These are phyloP conservation scores for Hippoglossus stenolepis DNA, from an alignment of 2,113 vertebrate genomes.

Conservation along the genomic window DNA sequence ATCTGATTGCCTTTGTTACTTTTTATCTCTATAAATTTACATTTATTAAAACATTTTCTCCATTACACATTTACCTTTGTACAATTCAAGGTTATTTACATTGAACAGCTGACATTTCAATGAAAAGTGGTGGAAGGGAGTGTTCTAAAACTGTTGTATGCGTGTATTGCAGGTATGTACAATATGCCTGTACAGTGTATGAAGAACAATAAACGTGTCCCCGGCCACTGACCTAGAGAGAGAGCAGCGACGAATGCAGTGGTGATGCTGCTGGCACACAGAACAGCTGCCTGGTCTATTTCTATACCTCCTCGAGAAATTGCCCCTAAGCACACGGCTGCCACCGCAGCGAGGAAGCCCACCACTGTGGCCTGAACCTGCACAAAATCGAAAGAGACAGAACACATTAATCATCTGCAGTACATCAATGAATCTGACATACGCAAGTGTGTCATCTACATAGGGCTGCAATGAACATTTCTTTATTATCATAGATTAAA, in stretches of 20 bases:
- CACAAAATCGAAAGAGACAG: background rate
- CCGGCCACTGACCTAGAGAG: constrained; percentile 84
- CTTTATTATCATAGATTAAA: background rate
- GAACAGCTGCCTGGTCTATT: constrained; percentile 85
- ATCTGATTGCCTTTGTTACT: no score
- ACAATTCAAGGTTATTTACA: background rate
- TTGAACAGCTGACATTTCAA: background rate
- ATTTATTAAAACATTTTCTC: no score
- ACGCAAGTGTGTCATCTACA: background rate
- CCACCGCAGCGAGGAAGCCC: constrained; percentile 93
- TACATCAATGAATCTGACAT: background rate
- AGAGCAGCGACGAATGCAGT: constrained; percentile 93
- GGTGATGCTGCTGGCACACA: constrained; percentile 93
- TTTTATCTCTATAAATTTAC: no score
- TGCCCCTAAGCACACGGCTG: constrained; percentile 88
- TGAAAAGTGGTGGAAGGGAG: no score
- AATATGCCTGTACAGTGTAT: background rate
- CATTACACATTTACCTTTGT: no score
- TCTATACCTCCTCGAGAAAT: constrained; percentile 87
- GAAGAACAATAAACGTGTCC: background rate
- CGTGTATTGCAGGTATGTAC: background rate
- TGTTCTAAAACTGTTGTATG: background rate
- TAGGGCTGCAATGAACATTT: background rate
- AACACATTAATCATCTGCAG: background rate
- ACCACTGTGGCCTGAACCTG: constrained; percentile 96